phyloP scores from a whole-genome alignment of 1,140 invertebrate species.

The Lineus longissimus region DNA sequence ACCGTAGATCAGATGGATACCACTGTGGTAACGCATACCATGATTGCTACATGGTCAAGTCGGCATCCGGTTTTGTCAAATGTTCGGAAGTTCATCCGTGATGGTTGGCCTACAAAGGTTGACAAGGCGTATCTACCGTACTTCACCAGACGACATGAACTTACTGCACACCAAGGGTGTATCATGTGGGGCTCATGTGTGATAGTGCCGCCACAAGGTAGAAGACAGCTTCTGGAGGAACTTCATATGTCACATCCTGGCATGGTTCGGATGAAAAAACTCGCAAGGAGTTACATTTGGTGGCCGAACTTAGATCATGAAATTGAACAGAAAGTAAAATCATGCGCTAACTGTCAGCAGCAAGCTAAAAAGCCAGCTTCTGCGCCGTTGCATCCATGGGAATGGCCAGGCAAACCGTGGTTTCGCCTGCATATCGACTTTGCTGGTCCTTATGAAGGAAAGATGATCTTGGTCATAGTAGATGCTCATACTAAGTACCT shows the following conservation, averaged over 20 bases:
- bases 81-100: slow-evolving; percentile 1
- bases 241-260: slow-evolving; percentile 57
- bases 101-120: background rate
- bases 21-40: slow-evolving; percentile 21
- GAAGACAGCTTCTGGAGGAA: slow-evolving; percentile 41
- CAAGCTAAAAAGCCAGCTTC: slow-evolving; percentile 22
- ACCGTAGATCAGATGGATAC: too few relatives aligned
- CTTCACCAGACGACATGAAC: slow-evolving; percentile 15
- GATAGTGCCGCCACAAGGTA: slow-evolving; percentile 51
- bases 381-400: slow-evolving; percentile 37
- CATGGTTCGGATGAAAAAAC: slow-evolving; percentile 58
- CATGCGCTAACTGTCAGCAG: slow-evolving; percentile 52
- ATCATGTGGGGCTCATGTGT: slow-evolving; percentile 23
- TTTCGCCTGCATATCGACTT: slow-evolving; percentile 57
- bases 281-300: slow-evolving; percentile 57
- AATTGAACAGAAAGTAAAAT: slow-evolving; percentile 49
- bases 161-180: slow-evolving; percentile 20
- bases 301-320: slow-evolving; percentile 56
- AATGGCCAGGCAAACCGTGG: slow-evolving; percentile 46
- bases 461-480: slow-evolving; percentile 50
- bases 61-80: background rate
- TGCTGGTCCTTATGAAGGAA: slow-evolving; percentile 47
- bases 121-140: slow-evolving; percentile 11
- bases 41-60: slow-evolving; percentile 30
- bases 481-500: slow-evolving; percentile 54